Conservation (phyloP, 2,113 vertebrate genomes). For the Rhombomys opimus region DNA sequence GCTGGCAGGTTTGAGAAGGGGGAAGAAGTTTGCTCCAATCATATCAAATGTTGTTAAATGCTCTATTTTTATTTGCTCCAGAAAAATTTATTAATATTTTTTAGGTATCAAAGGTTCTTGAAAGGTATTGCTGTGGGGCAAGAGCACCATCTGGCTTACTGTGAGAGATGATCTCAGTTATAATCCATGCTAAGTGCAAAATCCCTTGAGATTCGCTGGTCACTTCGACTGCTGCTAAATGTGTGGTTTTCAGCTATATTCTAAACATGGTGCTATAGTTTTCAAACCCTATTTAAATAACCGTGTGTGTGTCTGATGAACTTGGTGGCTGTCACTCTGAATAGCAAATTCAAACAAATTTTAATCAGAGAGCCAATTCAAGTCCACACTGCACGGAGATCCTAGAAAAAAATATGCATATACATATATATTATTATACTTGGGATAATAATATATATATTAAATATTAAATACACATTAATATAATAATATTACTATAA, state of each 20-base stretch:
- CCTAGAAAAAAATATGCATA: not conserved
- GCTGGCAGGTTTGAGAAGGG: no score
- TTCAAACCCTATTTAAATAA: not conserved
- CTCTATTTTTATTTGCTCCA: not conserved
- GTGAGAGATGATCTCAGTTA: not conserved
- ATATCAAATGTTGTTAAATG: not conserved
- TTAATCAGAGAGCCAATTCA: not conserved
- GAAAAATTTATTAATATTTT: not conserved
- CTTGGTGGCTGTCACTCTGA: not conserved
- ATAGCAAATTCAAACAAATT: not conserved
- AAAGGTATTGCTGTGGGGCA: not conserved
- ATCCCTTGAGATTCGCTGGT: not conserved
- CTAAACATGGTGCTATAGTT: not conserved
- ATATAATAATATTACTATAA: no score
- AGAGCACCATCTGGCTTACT: not conserved
- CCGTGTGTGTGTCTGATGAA: not conserved
- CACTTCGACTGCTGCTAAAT: not conserved
- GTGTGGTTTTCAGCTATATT: not conserved
- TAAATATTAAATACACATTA: no score
- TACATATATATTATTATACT: no score
- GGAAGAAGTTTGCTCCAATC: not conserved
- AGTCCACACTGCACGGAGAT: not conserved
- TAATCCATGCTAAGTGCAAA: not conserved
- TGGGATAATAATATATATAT: no score
- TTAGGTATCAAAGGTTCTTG: not conserved